Evolutionary conservation across 2,888 invertebrate genomes (phyloP).

Genomic region (Octodonta nipae): DNA sequence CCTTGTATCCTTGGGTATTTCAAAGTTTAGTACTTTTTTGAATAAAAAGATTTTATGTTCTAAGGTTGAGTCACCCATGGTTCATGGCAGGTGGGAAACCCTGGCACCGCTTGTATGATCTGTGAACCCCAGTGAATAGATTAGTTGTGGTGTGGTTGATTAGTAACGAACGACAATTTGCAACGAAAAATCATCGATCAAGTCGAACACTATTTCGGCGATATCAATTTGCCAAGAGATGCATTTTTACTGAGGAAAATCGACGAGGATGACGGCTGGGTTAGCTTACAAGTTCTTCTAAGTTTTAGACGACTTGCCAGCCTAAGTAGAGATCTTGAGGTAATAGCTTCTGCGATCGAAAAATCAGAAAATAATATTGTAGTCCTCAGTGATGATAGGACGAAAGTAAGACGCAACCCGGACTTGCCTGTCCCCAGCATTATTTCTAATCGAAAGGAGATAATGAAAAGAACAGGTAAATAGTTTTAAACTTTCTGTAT

Average conservation of each 20-base stretch:
- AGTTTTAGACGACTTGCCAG: neutral
- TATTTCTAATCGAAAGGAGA: neutral
- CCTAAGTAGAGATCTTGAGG: neutral
- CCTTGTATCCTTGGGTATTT: too few species aligned
- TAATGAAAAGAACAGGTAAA: slow-evolving; percentile 1
- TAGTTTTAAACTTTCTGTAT: neutral
- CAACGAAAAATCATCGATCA: slow-evolving; percentile 1
- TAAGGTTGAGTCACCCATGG: too few species aligned
- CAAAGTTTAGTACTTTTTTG: too few species aligned
- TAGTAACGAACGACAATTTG: too few species aligned
- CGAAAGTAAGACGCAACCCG: neutral
- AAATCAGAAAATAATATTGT: neutral
- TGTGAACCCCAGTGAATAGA: too few species aligned
- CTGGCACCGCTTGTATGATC: too few species aligned
- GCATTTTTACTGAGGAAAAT: slow-evolving; percentile 1
- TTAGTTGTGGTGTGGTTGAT: too few species aligned
- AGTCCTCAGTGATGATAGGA: slow-evolving; percentile 1
- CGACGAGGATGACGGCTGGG: slow-evolving; percentile 1
- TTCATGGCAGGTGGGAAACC: too few species aligned
- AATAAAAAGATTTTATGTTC: too few species aligned
- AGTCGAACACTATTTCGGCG: slow-evolving; percentile 1
- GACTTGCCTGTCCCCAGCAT: neutral
- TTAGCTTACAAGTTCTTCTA: neutral
- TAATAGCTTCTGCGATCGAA: neutral
- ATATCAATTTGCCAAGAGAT: neutral